A percentile compares a stretch with the other conserved stretches of the same genome.
phyloP scores from a whole-genome alignment of 2,113 vertebrate species.

The Jacana jacana region DNA sequence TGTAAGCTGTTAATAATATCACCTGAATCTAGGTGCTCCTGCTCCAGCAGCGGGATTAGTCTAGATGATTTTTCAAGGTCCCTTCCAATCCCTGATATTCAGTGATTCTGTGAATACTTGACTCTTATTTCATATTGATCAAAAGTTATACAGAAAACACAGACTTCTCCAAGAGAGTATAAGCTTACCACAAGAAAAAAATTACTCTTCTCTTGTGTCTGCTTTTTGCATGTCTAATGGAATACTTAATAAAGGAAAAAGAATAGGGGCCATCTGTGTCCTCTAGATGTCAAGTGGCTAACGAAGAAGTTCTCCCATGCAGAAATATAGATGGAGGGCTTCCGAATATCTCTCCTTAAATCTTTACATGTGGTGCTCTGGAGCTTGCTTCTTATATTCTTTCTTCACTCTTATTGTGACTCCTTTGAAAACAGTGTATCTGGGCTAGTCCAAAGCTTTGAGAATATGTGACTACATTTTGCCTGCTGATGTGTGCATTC shows the following conservation, averaged over 20 bases:
- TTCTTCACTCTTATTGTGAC: background rate
- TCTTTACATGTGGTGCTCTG: background rate
- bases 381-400: background rate
- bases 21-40: too few species aligned
- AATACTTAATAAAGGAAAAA: background rate
- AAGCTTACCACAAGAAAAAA: background rate
- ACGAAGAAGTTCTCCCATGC: background rate
- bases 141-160: background rate
- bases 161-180: background rate
- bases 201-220: too few species aligned
- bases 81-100: too few species aligned
- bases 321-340: background rate
- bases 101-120: too few species aligned
- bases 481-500: background rate
- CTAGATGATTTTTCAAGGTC: too few species aligned
- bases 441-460: background rate
- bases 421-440: background rate
- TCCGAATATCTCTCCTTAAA: background rate
- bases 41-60: too few species aligned
- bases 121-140: background rate
- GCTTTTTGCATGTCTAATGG: background rate
- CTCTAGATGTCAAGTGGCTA: background rate
- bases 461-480: background rate
- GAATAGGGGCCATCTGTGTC: background rate
- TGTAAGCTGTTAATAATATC: background rate